phyloP scores from a whole-genome alignment of 2,797 vertebrate genomes.

The Alauda arvensis region DNA sequence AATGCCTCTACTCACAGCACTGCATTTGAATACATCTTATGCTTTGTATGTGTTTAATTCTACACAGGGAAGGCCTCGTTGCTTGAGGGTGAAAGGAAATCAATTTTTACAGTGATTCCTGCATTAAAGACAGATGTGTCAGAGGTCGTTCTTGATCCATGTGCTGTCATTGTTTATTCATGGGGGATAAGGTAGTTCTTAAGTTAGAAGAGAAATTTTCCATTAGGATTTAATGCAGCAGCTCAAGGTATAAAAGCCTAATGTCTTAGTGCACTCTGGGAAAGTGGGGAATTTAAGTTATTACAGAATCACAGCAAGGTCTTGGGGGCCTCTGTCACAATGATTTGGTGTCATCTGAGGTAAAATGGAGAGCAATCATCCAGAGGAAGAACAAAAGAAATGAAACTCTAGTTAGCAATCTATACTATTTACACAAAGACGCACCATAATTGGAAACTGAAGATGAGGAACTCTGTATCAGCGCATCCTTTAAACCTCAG shows the following conservation, averaged over 20 bases:
- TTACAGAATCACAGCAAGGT: conserved; percentile 22
- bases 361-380: conserved; percentile 32
- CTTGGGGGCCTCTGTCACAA: background rate
- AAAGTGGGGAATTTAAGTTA: conserved; percentile 35
- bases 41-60: conserved; percentile 32
- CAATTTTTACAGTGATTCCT: conserved; percentile 43
- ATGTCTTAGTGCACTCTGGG: conserved; percentile 22
- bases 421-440: conserved; percentile 39
- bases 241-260: conserved; percentile 48
- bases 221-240: conserved; percentile 60
- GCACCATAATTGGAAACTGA: background rate
- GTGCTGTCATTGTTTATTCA: conserved; percentile 64
- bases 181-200: conserved; percentile 44
- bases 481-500: conserved; percentile 13
- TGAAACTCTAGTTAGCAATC: conserved; percentile 1
- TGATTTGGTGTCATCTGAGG: conserved; percentile 27
- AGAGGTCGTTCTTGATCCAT: conserved; percentile 49
- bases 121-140: conserved; percentile 27
- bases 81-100: conserved; percentile 45
- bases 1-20: conserved; percentile 3
- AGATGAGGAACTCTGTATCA: conserved; percentile 22
- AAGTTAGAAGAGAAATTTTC: conserved; percentile 53
- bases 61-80: conserved; percentile 10
- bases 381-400: conserved; percentile 32
- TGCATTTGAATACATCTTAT: conserved; percentile 37